Conservation (phyloP, 2,888 invertebrate genomes). For the Noctua comes region DNA sequence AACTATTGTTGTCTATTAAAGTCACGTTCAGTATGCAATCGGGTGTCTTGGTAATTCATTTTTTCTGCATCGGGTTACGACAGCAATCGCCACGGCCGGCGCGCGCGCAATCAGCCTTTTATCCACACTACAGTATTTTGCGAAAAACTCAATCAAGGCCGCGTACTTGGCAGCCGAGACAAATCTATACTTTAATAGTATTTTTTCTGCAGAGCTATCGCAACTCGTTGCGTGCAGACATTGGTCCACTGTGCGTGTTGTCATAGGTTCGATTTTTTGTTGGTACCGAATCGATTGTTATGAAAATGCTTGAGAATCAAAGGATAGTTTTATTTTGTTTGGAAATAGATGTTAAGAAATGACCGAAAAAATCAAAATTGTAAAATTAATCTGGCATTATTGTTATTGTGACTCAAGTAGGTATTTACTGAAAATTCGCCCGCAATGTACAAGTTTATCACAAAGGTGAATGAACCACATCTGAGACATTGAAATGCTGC, state of each 20-base stretch:
- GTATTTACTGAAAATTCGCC: conserved; percentile 15
- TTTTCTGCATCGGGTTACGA: conserved; percentile 70
- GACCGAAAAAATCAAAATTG: conserved; percentile 21
- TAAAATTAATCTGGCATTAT: conserved; percentile 4
- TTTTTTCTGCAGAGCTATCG: conserved; percentile 75
- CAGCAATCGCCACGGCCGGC: conserved; percentile 77
- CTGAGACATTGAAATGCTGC: conserved; percentile 54
- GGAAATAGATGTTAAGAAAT: conserved; percentile 26
- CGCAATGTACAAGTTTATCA: conserved; percentile 39
- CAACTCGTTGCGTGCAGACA: conserved; percentile 79
- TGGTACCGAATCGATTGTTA: conserved; percentile 45
- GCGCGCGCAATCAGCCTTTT: conserved; percentile 79
- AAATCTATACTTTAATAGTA: conserved; percentile 85
- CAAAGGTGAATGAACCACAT: conserved; percentile 46
- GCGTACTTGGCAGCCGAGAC: conserved; percentile 83
- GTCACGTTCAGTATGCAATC: conserved; percentile 81
- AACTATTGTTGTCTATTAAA: conserved; percentile 52
- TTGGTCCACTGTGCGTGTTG: conserved; percentile 82
- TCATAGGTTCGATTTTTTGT: conserved; percentile 61
- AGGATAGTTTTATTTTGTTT: conserved; percentile 17
- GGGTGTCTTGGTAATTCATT: conserved; percentile 73
- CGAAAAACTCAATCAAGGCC: conserved; percentile 85
- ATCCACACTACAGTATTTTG: conserved; percentile 75
- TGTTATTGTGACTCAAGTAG: conserved; percentile 3
- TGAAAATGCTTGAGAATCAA: conserved; percentile 51